phyloP scores from a whole-genome alignment of 2,888 invertebrate genomes.

The Camptogramma bilineatum region DNA sequence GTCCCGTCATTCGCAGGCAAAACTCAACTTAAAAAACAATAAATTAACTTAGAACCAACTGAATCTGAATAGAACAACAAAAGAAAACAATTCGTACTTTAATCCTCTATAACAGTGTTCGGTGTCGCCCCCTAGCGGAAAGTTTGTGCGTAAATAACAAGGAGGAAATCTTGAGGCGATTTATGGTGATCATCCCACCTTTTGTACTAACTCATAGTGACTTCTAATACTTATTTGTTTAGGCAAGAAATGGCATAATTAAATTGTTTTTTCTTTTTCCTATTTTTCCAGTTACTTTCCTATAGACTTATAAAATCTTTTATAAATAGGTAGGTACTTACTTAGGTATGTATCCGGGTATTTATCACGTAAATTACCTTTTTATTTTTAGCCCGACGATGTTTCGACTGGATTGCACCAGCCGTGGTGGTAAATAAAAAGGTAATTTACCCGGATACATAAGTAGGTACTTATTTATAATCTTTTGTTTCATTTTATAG shows the following conservation, averaged over 20 bases:
- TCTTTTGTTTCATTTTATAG: too few relatives aligned
- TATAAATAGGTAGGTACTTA: too few relatives aligned
- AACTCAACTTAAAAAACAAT: constrained; percentile 34
- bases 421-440: too few relatives aligned
- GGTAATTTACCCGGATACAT: too few relatives aligned
- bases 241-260: background rate
- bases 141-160: constrained; percentile 41
- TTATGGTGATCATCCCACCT: constrained; percentile 47
- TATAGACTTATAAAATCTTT: too few relatives aligned
- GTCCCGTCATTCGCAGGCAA: constrained; percentile 30
- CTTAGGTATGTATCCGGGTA: too few relatives aligned
- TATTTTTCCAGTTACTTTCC: too few relatives aligned
- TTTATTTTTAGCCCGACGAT: too few relatives aligned
- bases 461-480: too few relatives aligned
- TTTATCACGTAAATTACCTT: too few relatives aligned
- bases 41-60: constrained; percentile 40
- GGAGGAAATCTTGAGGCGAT: constrained; percentile 41
- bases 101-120: constrained; percentile 43
- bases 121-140: constrained; percentile 36
- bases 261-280: too few relatives aligned
- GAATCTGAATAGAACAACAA: constrained; percentile 36
- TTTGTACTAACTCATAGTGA: constrained; percentile 44
- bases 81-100: constrained; percentile 46
- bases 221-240: constrained; percentile 14
- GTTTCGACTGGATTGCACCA: too few relatives aligned